These are phyloP conservation scores for Archips crataeganus DNA, from an alignment of 2,888 invertebrate genomes.

Conservation along the genomic window DNA sequence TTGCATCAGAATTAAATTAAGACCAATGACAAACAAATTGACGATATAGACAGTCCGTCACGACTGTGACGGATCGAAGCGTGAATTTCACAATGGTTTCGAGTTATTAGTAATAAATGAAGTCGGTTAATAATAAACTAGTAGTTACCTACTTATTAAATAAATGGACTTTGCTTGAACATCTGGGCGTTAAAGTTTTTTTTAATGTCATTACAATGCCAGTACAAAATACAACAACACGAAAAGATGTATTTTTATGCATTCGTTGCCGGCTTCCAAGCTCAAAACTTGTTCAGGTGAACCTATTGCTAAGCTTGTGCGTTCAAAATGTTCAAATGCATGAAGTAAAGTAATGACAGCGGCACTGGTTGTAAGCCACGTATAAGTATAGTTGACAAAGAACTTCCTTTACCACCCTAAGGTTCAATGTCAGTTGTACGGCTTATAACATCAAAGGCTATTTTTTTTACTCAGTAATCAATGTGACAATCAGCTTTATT, in stretches of 20 bases:
- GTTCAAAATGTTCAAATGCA: too few species aligned
- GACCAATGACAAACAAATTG: slow-evolving; percentile 4
- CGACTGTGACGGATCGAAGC: background rate
- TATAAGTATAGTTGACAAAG: too few species aligned
- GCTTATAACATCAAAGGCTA: too few species aligned
- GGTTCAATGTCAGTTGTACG: too few species aligned
- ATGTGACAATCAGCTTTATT: too few species aligned
- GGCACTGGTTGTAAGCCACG: background rate
- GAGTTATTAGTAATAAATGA: background rate
- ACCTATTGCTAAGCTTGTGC: too few species aligned
- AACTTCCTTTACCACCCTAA: too few species aligned
- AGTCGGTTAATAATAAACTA: too few species aligned
- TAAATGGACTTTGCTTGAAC: background rate
- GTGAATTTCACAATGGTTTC: slow-evolving; percentile 11
- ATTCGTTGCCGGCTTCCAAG: background rate
- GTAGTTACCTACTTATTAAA: background rate
- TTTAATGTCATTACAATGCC: background rate
- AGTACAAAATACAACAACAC: background rate
- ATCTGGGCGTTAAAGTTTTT: background rate
- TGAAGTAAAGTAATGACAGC: background rate
- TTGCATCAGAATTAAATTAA: slow-evolving; percentile 5
- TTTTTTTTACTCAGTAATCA: too few species aligned
- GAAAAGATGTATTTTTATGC: background rate
- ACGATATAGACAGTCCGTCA: background rate
- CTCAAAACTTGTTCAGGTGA: too few species aligned